Conservation (phyloP, 2,113 vertebrate species). For the Cebus imitator region DNA sequence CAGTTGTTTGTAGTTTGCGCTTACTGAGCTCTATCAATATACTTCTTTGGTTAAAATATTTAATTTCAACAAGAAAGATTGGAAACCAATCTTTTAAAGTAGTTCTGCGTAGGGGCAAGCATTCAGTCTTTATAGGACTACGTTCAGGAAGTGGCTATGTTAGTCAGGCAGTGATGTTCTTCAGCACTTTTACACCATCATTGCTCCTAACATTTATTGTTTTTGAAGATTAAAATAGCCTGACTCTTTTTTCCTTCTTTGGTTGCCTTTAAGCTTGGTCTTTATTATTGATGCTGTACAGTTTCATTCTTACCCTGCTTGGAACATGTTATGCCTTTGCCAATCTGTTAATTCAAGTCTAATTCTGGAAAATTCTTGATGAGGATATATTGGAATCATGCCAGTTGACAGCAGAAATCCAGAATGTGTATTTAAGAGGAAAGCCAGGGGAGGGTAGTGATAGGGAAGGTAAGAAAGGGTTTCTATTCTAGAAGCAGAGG, state of each 20-base stretch:
- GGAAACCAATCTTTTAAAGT: not conserved
- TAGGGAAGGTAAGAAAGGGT: no score
- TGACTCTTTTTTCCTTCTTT: not conserved
- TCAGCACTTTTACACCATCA: not conserved
- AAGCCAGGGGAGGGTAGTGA: not conserved
- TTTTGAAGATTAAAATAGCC: not conserved
- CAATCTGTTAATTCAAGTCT: not conserved
- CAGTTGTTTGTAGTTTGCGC: not conserved
- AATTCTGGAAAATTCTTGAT: not conserved
- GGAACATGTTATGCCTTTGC: no score
- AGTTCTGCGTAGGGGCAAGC: not conserved
- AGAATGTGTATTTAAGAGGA: not conserved
- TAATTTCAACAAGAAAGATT: no score
- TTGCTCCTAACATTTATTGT: not conserved
- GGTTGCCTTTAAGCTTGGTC: not conserved
- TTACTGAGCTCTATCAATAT: not conserved
- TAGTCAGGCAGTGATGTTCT: not conserved
- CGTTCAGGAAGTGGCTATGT: not conserved
- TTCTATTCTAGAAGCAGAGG: not conserved
- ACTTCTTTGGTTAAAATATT: not conserved
- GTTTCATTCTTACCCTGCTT: not conserved
- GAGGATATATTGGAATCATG: not conserved
- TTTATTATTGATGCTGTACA: not conserved
- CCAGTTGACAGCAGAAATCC: not conserved
- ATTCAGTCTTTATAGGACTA: not conserved